phyloP scores from a whole-genome alignment of 2,888 invertebrate species.

The Rhogogaster chlorosoma region DNA sequence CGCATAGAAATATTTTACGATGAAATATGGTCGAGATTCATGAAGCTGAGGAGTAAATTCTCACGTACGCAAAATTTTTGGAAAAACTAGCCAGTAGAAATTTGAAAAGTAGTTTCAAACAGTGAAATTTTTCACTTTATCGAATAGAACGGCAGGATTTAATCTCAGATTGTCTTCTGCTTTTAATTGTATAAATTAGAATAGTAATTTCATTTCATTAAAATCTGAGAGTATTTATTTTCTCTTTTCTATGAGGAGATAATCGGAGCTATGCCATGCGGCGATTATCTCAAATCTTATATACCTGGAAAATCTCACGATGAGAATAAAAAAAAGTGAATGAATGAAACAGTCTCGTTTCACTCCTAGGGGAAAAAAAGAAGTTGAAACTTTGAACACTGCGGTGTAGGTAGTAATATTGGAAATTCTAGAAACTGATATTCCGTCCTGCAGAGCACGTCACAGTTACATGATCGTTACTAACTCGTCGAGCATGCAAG shows the following conservation, averaged over 20 bases:
- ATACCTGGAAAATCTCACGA: neutral
- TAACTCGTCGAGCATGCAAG: constrained; percentile 1
- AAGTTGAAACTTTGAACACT: neutral
- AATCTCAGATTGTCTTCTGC: neutral
- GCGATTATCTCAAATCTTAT: neutral
- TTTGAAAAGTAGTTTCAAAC: neutral
- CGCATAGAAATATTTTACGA: neutral
- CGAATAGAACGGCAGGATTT: neutral
- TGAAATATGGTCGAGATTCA: neutral
- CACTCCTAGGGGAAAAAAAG: neutral
- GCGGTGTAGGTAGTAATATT: neutral
- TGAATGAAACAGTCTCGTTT: neutral
- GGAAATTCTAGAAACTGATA: neutral
- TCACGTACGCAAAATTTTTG: neutral
- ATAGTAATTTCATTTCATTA: constrained; percentile 28
- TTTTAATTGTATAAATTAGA: constrained; percentile 43
- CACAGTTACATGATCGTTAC: neutral
- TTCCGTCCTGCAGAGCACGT: neutral
- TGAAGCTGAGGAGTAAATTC: neutral
- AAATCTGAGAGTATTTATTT: neutral
- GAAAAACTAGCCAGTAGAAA: neutral
- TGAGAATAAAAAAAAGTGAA: neutral
- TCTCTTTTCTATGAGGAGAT: neutral
- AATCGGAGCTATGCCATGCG: neutral
- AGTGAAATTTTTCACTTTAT: neutral